Base-by-base conservation (phyloP, 2,113 vertebrate genomes). In the Irena cyanogastra region DNA sequence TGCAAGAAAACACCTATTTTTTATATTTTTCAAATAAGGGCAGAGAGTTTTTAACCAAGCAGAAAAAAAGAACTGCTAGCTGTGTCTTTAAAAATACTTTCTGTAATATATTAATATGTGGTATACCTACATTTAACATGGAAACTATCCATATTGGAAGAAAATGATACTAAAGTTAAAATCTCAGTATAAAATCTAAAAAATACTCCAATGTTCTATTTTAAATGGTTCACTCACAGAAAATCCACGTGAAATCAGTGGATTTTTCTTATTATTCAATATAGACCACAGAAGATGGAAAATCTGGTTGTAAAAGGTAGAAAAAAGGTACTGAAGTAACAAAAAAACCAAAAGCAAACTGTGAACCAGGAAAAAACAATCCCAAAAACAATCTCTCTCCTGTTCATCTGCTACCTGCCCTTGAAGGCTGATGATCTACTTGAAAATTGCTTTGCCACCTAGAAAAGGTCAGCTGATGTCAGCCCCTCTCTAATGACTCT, bases 21-120 rank as follows among this genome's bases (percentile, higher is more conserved):
- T 89, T 91, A 94, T 89, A 91, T 49, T 88, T 94, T 95, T 88
- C 33, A 66, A 83, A 69, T n/a, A 59, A 50, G 94, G 60, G 41
- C 13, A 68, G 27, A 26, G 0, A 13, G 10, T 49, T 91, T 94
- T 93, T 65, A 71, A 80, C 13, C 8, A 57, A 68, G 33, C 6
- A 8, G 44, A 68, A 66, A 72, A 77, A 52, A n/a, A 12, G 44
- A 52, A 68, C 37, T 26, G 57, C 60, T 75, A 89, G 16, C 16
- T 87, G 80, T 87, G 49, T 16, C 10, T 82, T 91, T 61, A 94
- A 91, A 72, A 70, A 70, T 41, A 30, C 1, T 11, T 68, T 92
- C 52, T 76, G 42, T 60, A 61, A 57, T 74, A 26, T 88, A 66
- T 72, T 78, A 5, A 47, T 47, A 9, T 79, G 27, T 63, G 42